phyloP scores from a whole-genome alignment of 2,888 invertebrate genomes.

The Magallana nippona region DNA sequence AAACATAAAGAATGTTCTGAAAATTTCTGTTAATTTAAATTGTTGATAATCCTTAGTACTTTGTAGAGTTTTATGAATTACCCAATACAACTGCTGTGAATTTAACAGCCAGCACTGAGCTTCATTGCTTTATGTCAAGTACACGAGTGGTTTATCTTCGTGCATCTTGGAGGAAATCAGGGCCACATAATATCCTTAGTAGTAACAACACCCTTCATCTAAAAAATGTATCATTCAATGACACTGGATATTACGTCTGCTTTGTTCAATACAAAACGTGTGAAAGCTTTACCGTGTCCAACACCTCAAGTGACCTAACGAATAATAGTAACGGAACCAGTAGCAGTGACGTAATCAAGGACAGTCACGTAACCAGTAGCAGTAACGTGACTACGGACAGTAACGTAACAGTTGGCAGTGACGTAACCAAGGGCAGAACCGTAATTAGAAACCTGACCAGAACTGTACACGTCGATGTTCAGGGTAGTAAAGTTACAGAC shows the following conservation, averaged over 20 bases:
- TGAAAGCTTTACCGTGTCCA: background rate
- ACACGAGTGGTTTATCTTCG: background rate
- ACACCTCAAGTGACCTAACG: too few relatives aligned
- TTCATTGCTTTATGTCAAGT: background rate
- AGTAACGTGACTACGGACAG: too few relatives aligned
- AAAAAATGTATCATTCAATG: background rate
- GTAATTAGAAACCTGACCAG: too few relatives aligned
- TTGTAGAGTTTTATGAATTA: background rate
- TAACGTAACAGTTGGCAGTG: too few relatives aligned
- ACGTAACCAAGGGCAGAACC: too few relatives aligned
- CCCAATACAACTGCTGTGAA: background rate
- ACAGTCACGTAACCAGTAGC: too few relatives aligned
- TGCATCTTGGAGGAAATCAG: background rate
- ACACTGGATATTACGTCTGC: slow-evolving; percentile 8
- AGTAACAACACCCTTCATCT: background rate
- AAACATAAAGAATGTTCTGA: too few relatives aligned
- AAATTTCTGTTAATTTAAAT: too few relatives aligned
- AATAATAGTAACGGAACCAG: too few relatives aligned
- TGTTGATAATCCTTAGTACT: background rate
- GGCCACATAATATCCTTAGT: background rate
- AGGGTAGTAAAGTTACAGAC: too few relatives aligned
- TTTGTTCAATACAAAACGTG: background rate
- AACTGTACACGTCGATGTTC: too few relatives aligned
- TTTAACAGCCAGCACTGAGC: background rate
- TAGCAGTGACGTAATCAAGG: too few relatives aligned